Conservation (phyloP, 2,113 vertebrate species). For the Acanthisitta chloris region DNA sequence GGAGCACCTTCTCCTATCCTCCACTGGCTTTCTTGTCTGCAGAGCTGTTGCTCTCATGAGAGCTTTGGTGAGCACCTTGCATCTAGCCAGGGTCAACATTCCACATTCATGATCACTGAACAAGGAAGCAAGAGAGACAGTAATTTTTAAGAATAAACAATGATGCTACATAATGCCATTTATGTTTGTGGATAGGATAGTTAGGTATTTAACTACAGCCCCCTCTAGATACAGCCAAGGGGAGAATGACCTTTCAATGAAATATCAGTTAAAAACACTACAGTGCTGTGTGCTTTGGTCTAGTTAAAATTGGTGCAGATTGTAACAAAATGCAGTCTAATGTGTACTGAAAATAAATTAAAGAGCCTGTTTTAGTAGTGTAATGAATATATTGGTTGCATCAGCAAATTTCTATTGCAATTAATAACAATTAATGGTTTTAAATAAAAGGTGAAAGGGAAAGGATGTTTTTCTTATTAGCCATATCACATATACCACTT, state of each 20-base stretch:
- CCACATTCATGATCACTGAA: not conserved
- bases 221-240: constrained; percentile 29
- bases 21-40: not conserved
- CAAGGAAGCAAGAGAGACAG: not conserved
- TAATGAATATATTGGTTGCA: constrained; percentile 23
- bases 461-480: not conserved
- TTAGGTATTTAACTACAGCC: constrained; percentile 31
- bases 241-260: constrained; percentile 61
- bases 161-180: not conserved
- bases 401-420: constrained; percentile 53
- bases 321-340: constrained; percentile 54
- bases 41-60: not conserved
- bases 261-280: constrained; percentile 63
- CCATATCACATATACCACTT: not conserved
- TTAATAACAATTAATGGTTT: constrained; percentile 55
- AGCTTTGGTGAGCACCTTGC: not conserved
- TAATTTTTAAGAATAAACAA: not conserved
- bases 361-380: constrained; percentile 14
- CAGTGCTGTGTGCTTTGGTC: constrained; percentile 6
- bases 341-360: constrained; percentile 67
- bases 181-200: not conserved
- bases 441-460: constrained; percentile 21
- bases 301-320: constrained; percentile 32
- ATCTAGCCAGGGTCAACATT: no score
- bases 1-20: not conserved